A percentile compares a stretch with the other conserved stretches of the same genome.
These are phyloP conservation scores for Temnothorax unifasciatus DNA, from an alignment of 2,888 invertebrate species.

Conservation along the genomic window DNA sequence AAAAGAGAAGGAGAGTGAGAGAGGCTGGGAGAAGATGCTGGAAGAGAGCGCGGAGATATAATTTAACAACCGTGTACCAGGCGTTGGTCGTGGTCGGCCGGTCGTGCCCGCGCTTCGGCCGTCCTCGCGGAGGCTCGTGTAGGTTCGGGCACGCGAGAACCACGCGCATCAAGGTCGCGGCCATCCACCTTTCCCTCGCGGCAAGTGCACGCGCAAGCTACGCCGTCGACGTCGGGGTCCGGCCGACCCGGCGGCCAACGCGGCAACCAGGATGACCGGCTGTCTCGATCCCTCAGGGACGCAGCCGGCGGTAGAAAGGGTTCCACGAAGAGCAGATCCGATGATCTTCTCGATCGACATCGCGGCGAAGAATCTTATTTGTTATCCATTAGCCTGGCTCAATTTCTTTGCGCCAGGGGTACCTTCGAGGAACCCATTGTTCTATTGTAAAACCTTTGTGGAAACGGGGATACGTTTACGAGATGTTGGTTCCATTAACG, in stretches of 20 bases:
- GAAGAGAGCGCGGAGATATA: constrained; percentile 66
- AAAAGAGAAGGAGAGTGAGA: neutral
- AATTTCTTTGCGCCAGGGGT: neutral
- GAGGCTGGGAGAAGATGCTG: neutral
- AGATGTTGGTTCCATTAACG: neutral
- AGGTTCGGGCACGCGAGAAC: constrained; percentile 84
- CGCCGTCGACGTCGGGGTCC: constrained; percentile 67
- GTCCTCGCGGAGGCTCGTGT: constrained; percentile 71
- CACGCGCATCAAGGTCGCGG: constrained; percentile 85
- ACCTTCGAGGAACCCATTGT: neutral
- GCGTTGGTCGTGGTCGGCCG: constrained; percentile 45
- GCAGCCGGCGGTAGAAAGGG: constrained; percentile 33
- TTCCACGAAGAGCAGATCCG: neutral
- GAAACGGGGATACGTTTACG: neutral
- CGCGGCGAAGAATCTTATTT: neutral
- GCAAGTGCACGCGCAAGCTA: constrained; percentile 79
- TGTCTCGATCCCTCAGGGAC: constrained; percentile 68
- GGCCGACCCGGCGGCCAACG: constrained; percentile 59
- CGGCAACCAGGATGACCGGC: constrained; percentile 68
- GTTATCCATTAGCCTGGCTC: constrained; percentile 22
- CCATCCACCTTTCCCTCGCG: constrained; percentile 81
- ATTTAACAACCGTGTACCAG: constrained; percentile 51
- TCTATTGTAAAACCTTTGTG: neutral
- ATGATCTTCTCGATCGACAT: neutral
- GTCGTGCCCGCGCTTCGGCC: constrained; percentile 68